These are phyloP conservation scores for Caenorhabditis macrosperma DNA, from an alignment of 2,888 invertebrate genomes.

Conservation along the genomic window DNA sequence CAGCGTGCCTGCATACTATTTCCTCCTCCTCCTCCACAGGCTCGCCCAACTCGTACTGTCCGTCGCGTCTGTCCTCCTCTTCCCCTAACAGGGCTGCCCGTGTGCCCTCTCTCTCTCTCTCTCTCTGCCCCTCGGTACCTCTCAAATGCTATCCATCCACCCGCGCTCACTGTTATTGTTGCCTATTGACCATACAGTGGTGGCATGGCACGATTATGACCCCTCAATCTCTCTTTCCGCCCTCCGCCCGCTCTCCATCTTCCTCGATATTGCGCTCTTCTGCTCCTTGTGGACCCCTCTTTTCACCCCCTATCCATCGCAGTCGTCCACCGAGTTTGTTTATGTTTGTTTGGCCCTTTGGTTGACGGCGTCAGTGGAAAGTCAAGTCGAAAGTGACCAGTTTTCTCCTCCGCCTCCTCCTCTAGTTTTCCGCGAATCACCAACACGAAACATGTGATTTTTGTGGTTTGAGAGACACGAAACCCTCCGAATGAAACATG, in stretches of 20 bases:
- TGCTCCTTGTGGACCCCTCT: not conserved
- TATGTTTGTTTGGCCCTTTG: conserved; percentile 31
- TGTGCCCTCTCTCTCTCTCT: not conserved
- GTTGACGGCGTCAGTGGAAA: not conserved
- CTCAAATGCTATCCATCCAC: conserved; percentile 22
- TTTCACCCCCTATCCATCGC: conserved; percentile 12
- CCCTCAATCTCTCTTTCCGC: conserved; percentile 7
- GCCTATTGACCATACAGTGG: conserved; percentile 35
- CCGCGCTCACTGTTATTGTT: conserved; percentile 46
- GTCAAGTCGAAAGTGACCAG: not conserved
- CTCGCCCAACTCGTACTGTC: conserved; percentile 38
- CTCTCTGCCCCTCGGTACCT: too few species aligned
- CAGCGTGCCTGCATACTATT: conserved; percentile 2
- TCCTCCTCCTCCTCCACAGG: conserved; percentile 2
- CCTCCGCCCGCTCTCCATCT: not conserved
- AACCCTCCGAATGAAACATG: not conserved
- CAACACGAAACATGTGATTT: conserved; percentile 6
- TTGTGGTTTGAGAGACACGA: not conserved
- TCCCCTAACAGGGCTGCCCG: not conserved
- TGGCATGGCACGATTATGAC: conserved; percentile 46
- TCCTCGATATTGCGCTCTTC: not conserved
- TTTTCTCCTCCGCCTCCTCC: not conserved
- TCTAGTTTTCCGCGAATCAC: not conserved
- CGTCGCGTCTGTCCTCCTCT: conserved; percentile 19
- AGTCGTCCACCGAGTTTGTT: conserved; percentile 25